Conservation (phyloP, 2,797 vertebrate genomes). For the Fistularia tabacaria region DNA sequence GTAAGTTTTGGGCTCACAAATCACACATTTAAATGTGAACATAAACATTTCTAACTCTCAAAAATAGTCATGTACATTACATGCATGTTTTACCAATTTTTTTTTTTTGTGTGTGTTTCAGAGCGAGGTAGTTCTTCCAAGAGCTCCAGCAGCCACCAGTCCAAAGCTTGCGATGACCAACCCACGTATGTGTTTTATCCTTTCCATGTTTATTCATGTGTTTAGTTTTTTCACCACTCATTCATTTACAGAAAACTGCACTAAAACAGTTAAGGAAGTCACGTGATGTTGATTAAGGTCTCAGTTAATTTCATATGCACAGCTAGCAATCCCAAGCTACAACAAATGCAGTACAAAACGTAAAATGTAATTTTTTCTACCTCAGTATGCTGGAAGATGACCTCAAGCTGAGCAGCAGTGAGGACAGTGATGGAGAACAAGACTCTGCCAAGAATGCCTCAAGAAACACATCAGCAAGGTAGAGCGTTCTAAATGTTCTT, state of each 20-base stretch:
- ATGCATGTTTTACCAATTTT: too few relatives aligned
- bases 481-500: conserved; percentile 23
- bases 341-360: conserved; percentile 1
- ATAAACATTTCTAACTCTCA: too few relatives aligned
- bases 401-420: conserved; percentile 96
- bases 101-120: conserved; percentile 44
- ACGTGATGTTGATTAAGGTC: conserved; percentile 1
- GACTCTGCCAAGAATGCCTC: conserved; percentile 90
- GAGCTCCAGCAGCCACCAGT: conserved; percentile 84
- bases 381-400: conserved; percentile 92
- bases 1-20: conserved; percentile 76
- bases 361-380: conserved; percentile 18
- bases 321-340: neutral
- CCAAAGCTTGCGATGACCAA: conserved; percentile 82
- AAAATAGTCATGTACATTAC: too few relatives aligned
- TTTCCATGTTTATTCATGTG: neutral
- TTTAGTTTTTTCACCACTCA: conserved; percentile 5
- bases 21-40: neutral
- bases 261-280: conserved; percentile 5
- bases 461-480: conserved; percentile 92
- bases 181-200: conserved; percentile 67
- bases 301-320: neutral
- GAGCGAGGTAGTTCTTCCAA: conserved; percentile 90
- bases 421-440: conserved; percentile 96
- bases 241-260: conserved; percentile 1